phyloP scores from a whole-genome alignment of 2,113 vertebrate species.

The Rhinichthys klamathensis region DNA sequence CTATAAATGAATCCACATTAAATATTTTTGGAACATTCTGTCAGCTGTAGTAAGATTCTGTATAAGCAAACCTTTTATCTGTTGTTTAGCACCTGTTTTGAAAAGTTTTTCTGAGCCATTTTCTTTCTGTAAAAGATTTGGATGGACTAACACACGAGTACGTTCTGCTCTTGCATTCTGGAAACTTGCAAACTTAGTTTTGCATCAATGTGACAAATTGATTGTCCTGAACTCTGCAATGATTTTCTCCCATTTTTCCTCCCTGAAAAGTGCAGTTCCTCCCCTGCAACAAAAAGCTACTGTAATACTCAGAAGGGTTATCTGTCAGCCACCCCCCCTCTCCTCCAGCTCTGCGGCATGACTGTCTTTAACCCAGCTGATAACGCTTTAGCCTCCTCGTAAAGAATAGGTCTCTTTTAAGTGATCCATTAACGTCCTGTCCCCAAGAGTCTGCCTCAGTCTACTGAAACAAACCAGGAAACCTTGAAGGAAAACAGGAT shows the following conservation, averaged over 20 bases:
- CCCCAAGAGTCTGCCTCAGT: constrained; percentile 59
- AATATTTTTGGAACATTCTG: background rate
- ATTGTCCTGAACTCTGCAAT: constrained; percentile 42
- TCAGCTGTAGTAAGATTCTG: background rate
- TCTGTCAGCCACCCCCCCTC: constrained; percentile 54
- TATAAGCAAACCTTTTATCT: background rate
- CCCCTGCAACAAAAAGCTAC: constrained; percentile 57
- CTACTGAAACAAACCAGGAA: constrained; percentile 70
- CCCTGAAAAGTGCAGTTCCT: constrained; percentile 48
- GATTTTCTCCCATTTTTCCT: constrained; percentile 47
- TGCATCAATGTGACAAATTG: constrained; percentile 32
- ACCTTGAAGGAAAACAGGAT: constrained; percentile 67
- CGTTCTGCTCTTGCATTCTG: constrained; percentile 3
- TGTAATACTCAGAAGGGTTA: constrained; percentile 60
- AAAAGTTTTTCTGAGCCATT: background rate
- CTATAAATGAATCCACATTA: background rate
- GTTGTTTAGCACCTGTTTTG: background rate
- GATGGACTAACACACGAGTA: background rate
- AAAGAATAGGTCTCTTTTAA: constrained; percentile 64
- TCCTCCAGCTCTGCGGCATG: constrained; percentile 39
- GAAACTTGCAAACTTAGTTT: background rate
- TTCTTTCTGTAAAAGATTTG: background rate
- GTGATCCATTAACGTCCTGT: constrained; percentile 68
- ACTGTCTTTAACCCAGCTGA: constrained; percentile 66
- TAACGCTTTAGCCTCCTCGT: constrained; percentile 61